Conservation (phyloP, 2,888 invertebrate genomes). For the Epinotia demarniana region DNA sequence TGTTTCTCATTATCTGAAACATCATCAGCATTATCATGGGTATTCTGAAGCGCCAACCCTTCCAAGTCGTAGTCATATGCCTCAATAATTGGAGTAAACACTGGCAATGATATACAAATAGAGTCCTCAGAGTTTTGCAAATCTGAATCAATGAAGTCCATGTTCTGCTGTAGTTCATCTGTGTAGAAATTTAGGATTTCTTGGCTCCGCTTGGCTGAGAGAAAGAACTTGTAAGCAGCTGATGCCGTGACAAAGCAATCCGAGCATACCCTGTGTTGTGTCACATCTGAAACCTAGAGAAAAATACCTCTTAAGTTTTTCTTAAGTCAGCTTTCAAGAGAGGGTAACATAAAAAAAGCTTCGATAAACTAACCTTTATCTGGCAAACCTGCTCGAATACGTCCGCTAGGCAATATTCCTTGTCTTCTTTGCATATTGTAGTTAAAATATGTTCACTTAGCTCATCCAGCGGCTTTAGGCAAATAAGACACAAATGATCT, state of each 20-base stretch:
- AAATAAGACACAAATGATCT: constrained; percentile 69
- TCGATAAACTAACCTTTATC: constrained; percentile 56
- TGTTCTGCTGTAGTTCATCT: constrained; percentile 58
- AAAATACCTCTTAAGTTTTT: not conserved
- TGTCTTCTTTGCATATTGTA: constrained; percentile 65
- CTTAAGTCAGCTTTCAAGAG: no score
- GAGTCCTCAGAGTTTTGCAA: constrained; percentile 54
- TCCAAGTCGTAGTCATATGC: constrained; percentile 61
- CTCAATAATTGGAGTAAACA: constrained; percentile 50
- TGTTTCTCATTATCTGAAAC: constrained; percentile 19
- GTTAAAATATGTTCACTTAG: constrained; percentile 70
- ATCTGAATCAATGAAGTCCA: constrained; percentile 55
- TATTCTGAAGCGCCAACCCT: constrained; percentile 52
- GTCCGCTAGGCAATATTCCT: constrained; percentile 72
- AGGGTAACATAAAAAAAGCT: not conserved
- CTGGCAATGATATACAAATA: constrained; percentile 65
- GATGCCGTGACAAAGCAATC: constrained; percentile 68
- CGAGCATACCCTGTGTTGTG: constrained; percentile 66
- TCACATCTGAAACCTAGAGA: constrained; percentile 61
- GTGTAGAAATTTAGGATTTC: constrained; percentile 66
- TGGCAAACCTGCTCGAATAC: constrained; percentile 63
- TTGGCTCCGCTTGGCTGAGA: constrained; percentile 60
- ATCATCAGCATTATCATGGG: constrained; percentile 25
- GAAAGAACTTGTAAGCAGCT: constrained; percentile 68
- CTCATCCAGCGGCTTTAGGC: constrained; percentile 63